These are phyloP conservation scores for Apus apus DNA, from an alignment of 2,113 vertebrate species.

Conservation along the genomic window DNA sequence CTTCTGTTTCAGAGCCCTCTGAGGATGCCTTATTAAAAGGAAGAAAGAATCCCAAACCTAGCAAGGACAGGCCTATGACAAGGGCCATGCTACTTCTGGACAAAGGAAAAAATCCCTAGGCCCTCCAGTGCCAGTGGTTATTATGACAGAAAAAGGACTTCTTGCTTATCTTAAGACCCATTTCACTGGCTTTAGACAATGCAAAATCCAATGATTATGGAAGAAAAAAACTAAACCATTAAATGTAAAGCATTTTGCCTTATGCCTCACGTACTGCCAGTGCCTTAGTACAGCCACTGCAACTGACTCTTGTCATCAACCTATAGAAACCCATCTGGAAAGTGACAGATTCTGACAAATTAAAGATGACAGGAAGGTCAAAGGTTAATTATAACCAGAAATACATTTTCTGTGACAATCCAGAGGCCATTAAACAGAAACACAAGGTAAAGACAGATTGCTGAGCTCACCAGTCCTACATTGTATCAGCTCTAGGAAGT, in stretches of 20 bases:
- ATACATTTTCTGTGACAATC: not conserved
- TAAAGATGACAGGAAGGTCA: not conserved
- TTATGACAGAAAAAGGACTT: not conserved
- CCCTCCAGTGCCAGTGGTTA: not conserved
- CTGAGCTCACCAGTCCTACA: not conserved
- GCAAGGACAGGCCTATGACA: not conserved
- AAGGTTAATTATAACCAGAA: not conserved
- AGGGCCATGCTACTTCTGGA: not conserved
- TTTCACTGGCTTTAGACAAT: not conserved
- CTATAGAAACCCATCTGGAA: not conserved
- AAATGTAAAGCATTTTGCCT: not conserved
- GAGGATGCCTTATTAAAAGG: not conserved
- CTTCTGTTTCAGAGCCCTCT: not conserved
- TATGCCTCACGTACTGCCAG: not conserved
- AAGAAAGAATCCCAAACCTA: not conserved
- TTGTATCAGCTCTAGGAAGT: not conserved
- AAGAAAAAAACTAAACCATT: not conserved
- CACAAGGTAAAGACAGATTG: not conserved
- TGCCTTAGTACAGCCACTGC: not conserved
- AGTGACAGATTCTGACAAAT: not conserved
- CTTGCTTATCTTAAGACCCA: not conserved
- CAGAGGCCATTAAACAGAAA: not conserved
- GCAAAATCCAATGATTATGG: fast-evolving
- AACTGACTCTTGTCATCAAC: not conserved
- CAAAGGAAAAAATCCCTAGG: not conserved